phyloP scores from a whole-genome alignment of 1,140 invertebrate species.

The Dreissena rostriformis region DNA sequence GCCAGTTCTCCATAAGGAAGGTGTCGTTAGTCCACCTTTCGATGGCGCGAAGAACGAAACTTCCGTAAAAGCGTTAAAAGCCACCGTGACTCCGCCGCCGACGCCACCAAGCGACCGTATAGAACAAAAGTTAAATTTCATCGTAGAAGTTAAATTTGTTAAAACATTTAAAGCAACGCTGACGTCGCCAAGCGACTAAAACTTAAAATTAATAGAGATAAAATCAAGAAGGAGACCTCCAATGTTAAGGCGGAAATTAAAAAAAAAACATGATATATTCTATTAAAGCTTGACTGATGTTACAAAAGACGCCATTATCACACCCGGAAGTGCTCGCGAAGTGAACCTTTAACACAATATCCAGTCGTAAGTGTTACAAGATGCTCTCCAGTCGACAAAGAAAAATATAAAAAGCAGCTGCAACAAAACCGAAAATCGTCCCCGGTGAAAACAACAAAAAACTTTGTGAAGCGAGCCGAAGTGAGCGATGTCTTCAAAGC shows the following conservation, averaged over 20 bases:
- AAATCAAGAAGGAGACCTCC: conserved; percentile 3
- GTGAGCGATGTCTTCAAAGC: no score
- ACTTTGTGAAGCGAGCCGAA: background rate
- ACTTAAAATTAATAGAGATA: conserved; percentile 48
- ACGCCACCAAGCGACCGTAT: conserved; percentile 37
- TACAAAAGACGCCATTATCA: background rate
- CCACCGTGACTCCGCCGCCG: conserved; percentile 47
- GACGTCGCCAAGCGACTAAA: conserved; percentile 6
- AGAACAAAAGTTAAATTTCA: conserved; percentile 10
- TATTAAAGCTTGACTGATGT: background rate
- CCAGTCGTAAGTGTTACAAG: conserved; percentile 38
- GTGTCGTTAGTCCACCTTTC: background rate
- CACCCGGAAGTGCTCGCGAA: background rate
- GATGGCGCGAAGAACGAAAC: background rate
- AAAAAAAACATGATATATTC: background rate
- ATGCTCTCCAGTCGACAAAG: conserved; percentile 43
- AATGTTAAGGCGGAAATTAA: background rate
- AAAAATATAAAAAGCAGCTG: conserved; percentile 45
- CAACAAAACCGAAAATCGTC: conserved; percentile 21
- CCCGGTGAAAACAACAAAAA: background rate
- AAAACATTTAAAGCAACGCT: conserved; percentile 39
- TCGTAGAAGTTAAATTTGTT: conserved; percentile 21
- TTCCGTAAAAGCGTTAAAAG: background rate
- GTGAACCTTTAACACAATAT: conserved; percentile 23
- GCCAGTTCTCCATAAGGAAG: conserved; percentile 46